Evolutionary conservation across 1,140 invertebrate genomes (phyloP), one percentile per base, ranked within the genome.

Genomic region (Papilio polyxenes): DNA sequence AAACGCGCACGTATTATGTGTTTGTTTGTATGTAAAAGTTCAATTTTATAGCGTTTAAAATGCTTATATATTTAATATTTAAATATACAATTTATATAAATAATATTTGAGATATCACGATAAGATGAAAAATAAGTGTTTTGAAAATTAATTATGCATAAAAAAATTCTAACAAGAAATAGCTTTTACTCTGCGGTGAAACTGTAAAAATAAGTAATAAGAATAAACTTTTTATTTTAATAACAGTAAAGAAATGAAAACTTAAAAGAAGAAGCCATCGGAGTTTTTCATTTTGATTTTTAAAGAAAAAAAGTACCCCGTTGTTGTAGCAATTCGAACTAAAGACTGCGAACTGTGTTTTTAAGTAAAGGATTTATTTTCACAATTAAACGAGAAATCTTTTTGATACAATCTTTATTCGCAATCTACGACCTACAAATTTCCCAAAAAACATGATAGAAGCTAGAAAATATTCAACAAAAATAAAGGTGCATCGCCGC

Each of bases 351-450:
- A 65, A 31, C 11, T 37, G 20, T 65, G 31, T 65, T 23, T 65
- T 65, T 65, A 65, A 65, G 62, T 15, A 65, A 65, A 15, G 23
- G 62, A 65, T 65, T 65, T 7, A 65, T 65, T 65, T 65, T 65
- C 62, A 65, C 62, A 65, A 65, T 65, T 65, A 31, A 31, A 65
- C 62, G 62, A 11, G 10, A 65, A 65, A 65, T 65, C 10, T 65
- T 65, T 65, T 78, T 76, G 82, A 79, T 85, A 59, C 56, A 59
- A 59, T 59, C 17, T 59, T 1, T 59, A 20, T 59, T 59, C 56
- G 56, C 56, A 59, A 59, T 59, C 56, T 59, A 8, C 56, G 20
- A 59, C 8, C n/a, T 59, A 59, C 56, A 59, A 59, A 59, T n/a
- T 59, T n/a, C 7, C n/a, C 17, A n/a, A n/a, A n/a, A 59, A 59